Evolutionary conservation across 1,140 invertebrate genomes (phyloP), one percentile per base, ranked within the genome.

Genomic region (Drosophila nasuta): DNA sequence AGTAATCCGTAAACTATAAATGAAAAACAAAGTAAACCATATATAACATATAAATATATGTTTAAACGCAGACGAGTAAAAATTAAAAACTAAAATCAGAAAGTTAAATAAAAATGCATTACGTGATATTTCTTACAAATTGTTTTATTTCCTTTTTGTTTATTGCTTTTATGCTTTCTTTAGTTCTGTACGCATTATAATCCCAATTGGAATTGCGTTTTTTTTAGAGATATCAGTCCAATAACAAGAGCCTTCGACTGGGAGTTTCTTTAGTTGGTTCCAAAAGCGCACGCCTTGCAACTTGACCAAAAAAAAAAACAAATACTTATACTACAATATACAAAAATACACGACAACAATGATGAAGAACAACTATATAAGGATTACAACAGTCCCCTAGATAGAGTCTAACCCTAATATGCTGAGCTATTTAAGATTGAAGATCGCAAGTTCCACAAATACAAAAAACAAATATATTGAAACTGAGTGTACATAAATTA

Each of bases 121-220:
- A 87, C 83, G 83, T 87, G 83, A 87, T 87, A 87, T 87, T 88
- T 87, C 83, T 88, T 88, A 83, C 77, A 83, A 70, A 73, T 86
- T 81, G 81, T 83, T 83, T 76, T 35, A 70, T 76, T 86, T 80
- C 60, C 15, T 73, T 77, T 77, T 54, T 66, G 56, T 51, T 46
- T 58, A 52, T 51, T 51, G 17, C 7, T 48, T 72, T 72, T 51
- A 35, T 15, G 20, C 0, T 7, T 43, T 17, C 46, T 13, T 54
- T 65, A n/a, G 35, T 38, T 38, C 35, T n/a, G 13, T 46, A 20
- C 3, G 20, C 28, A 48, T 35, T 43, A 25, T 25, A n/a, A 38
- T 46, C 25, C 48, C 10, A 28, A 54, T 67, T 46, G 20, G 13
- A 48, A 28, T 13, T 17, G 25, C 57, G 33, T 25, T 17, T 58